These are phyloP conservation scores for Thryonomys swinderianus DNA, from an alignment of 2,113 vertebrate species.

Conservation along the genomic window DNA sequence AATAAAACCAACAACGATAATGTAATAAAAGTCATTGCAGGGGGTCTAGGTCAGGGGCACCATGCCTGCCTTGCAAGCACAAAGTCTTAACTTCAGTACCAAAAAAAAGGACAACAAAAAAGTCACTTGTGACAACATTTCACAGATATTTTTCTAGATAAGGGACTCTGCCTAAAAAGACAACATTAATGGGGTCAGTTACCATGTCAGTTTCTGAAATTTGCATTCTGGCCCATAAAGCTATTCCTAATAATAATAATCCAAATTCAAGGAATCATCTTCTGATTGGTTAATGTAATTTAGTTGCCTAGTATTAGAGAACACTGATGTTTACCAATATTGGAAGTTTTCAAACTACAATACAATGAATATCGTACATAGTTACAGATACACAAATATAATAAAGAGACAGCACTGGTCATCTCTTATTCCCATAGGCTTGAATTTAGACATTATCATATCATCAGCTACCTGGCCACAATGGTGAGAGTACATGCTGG, in stretches of 20 bases:
- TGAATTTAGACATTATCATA: background rate
- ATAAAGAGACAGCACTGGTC: background rate
- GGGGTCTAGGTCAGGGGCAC: too few species aligned
- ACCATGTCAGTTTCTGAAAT: too few species aligned
- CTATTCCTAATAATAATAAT: background rate
- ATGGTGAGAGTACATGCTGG: background rate
- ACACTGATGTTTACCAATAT: background rate
- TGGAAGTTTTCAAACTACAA: background rate
- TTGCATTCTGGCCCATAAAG: too few species aligned
- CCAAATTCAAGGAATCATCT: background rate
- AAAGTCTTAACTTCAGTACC: too few species aligned
- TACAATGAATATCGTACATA: background rate
- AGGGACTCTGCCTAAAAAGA: too few species aligned
- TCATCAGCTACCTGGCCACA: background rate
- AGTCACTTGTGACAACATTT: too few species aligned
- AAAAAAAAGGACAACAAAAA: too few species aligned
- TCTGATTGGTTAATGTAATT: background rate
- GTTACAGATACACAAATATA: background rate
- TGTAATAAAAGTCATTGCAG: too few species aligned
- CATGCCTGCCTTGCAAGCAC: too few species aligned
- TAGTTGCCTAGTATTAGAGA: background rate
- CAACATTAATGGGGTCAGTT: too few species aligned
- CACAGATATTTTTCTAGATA: too few species aligned
- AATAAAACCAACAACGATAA: too few species aligned
- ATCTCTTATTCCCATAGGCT: background rate